Evolutionary conservation across 2,113 vertebrate species (phyloP).

Genomic region (Oenanthe oenanthe): DNA sequence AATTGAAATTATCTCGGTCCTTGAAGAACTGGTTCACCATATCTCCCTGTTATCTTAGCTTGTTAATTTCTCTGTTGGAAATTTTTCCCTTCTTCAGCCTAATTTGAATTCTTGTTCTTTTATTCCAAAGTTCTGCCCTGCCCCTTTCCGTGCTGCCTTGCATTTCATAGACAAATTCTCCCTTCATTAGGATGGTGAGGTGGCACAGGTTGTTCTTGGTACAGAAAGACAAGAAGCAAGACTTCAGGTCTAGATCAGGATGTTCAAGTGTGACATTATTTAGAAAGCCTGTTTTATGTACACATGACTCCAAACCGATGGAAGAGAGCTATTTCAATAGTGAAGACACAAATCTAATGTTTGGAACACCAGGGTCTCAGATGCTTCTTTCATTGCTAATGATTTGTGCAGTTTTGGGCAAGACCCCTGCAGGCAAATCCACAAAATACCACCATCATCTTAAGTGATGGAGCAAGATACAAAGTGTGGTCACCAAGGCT

Average conservation of each 20-base stretch:
- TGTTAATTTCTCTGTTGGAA: not conserved
- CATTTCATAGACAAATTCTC: not conserved
- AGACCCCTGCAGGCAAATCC: not conserved
- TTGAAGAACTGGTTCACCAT: not conserved
- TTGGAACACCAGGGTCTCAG: not conserved
- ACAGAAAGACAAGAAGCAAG: not conserved
- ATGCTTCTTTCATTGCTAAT: not conserved
- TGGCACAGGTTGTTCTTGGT: not conserved
- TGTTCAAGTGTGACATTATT: not conserved
- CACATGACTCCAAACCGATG: rapidly evolving
- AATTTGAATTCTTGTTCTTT: constrained; percentile 16
- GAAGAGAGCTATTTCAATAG: not conserved
- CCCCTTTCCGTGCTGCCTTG: not conserved
- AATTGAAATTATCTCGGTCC: not conserved
- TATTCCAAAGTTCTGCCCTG: not conserved
- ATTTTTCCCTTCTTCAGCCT: not conserved
- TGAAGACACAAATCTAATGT: not conserved
- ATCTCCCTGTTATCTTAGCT: not conserved
- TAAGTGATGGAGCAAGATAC: not conserved
- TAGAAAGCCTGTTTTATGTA: not conserved
- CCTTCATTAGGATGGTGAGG: not conserved
- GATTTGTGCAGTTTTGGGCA: not conserved
- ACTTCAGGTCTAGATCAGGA: not conserved
- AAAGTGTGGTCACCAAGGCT: not conserved
- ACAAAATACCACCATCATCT: not conserved